These are phyloP conservation scores for Lota lota DNA, from an alignment of 2,113 vertebrate genomes.

Conservation along the genomic window DNA sequence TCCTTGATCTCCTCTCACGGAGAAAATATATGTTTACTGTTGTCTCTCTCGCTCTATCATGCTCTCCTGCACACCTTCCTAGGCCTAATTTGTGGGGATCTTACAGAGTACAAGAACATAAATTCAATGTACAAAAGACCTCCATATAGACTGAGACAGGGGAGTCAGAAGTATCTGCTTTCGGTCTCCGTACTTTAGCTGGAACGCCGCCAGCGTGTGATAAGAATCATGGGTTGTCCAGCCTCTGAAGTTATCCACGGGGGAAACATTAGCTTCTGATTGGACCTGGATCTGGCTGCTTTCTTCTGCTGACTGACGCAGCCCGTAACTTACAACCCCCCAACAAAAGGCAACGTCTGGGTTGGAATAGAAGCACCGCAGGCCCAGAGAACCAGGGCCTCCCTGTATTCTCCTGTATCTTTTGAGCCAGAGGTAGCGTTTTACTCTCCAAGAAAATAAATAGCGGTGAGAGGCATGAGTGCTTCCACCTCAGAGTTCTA, in stretches of 20 bases:
- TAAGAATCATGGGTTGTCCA: slow-evolving; percentile 40
- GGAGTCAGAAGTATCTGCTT: slow-evolving; percentile 38
- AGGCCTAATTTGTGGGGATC: slow-evolving; percentile 11
- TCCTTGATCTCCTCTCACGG: no score
- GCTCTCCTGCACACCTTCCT: neutral
- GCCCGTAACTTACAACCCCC: slow-evolving; percentile 35
- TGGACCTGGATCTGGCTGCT: slow-evolving; percentile 22
- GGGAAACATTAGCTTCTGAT: slow-evolving; percentile 47
- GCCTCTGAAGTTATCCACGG: slow-evolving; percentile 24
- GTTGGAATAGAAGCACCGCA: neutral
- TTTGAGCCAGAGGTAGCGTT: neutral
- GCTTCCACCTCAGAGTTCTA: slow-evolving; percentile 25
- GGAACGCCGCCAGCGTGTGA: slow-evolving; percentile 31
- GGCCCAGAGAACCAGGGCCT: slow-evolving; percentile 1
- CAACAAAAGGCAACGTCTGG: slow-evolving; percentile 26
- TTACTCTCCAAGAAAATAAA: neutral
- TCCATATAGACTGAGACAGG: slow-evolving; percentile 28
- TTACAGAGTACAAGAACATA: slow-evolving; percentile 11
- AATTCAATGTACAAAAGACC: slow-evolving; percentile 15
- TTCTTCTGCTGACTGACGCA: slow-evolving; percentile 18
- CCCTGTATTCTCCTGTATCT: neutral
- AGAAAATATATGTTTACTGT: neutral
- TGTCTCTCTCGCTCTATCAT: neutral
- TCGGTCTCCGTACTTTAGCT: slow-evolving; percentile 17
- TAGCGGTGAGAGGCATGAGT: neutral